Evolutionary conservation across 2,888 invertebrate genomes (phyloP).

Genomic region (Caenorhabditis sp.): DNA sequence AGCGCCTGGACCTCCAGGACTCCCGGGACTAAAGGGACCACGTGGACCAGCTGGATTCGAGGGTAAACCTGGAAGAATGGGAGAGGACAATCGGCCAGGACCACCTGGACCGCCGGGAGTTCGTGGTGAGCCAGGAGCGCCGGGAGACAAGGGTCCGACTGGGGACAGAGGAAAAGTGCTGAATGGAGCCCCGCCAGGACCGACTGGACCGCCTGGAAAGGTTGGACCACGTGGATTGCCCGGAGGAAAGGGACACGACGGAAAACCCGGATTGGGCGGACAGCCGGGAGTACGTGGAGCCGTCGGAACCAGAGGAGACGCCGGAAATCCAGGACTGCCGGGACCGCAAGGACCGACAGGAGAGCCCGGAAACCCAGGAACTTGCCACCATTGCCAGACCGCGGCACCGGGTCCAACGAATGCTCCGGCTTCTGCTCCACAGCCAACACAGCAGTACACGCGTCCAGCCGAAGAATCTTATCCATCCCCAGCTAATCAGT

Average conservation of each 20-base stretch:
- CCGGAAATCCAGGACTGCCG: slow-evolving; percentile 73
- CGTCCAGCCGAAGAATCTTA: slow-evolving; percentile 35
- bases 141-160: slow-evolving; percentile 70
- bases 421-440: slow-evolving; percentile 8
- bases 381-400: slow-evolving; percentile 63
- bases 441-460: slow-evolving; percentile 29
- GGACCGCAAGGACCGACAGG: slow-evolving; percentile 73
- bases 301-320: slow-evolving; percentile 69
- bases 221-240: slow-evolving; percentile 70
- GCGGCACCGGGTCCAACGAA: slow-evolving; percentile 29
- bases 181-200: slow-evolving; percentile 73
- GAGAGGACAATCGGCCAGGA: slow-evolving; percentile 76
- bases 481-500: slow-evolving; percentile 45
- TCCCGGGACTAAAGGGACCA: slow-evolving; percentile 74
- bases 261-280: slow-evolving; percentile 68
- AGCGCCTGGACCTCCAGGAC: slow-evolving; percentile 73
- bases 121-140: slow-evolving; percentile 70
- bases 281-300: slow-evolving; percentile 71
- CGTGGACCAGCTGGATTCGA: slow-evolving; percentile 67
- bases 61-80: slow-evolving; percentile 63
- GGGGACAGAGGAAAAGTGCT: slow-evolving; percentile 70
- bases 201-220: slow-evolving; percentile 70
- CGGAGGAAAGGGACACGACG: slow-evolving; percentile 70
- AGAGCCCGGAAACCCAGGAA: slow-evolving; percentile 66
- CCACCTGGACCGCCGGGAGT: slow-evolving; percentile 77